Base-by-base conservation (phyloP, 2,888 invertebrate species). In the Pyrochroa serraticornis region DNA sequence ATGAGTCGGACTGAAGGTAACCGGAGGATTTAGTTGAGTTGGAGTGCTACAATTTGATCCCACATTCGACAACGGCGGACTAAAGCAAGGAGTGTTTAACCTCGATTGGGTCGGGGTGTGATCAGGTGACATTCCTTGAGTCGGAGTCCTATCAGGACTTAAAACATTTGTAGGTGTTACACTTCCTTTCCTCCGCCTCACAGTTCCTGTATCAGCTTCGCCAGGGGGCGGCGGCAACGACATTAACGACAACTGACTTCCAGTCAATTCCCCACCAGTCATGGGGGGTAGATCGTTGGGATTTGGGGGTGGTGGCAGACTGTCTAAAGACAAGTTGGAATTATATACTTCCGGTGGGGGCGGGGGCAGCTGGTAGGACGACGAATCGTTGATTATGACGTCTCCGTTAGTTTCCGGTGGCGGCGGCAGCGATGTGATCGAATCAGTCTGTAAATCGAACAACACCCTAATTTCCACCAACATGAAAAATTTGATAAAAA, bases 241-340 rank as follows among this genome's bases (percentile, higher is more conserved):
- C 68, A 83, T 84, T 57, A 88, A 73, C 42, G 87, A 87, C 31
- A 91, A 78, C 71, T 89, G 88, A 5, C 91, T 91, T 3, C 90
- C 91, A 7, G 85, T 84, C 6, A 88, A 77, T 58, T 88, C 87
- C 43, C 81, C 81, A 1, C 80, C 80, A 37, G 81, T 77, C 69
- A 83, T 80, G 7, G 81, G 77, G 3, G 83, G 82, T 13, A 84
- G 70, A 60, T 84, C 84, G 48, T 79, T 80, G 3, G 88, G 88
- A 36, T 88, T 88, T 42, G 85, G 90, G 0, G 92, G 92, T 9
- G 91, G 92, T 0, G 91, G 91, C 57, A 92, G 77, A n/a, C 91
- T 91, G 68, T 92, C 92, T 36, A 92, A 77, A 14, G 92, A 92
- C 7, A 91, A 80, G 8, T 89, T 91, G 0, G 91, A 91, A 48